phyloP scores from a whole-genome alignment of 1,140 invertebrate genomes.

The Drosophila insularis region DNA sequence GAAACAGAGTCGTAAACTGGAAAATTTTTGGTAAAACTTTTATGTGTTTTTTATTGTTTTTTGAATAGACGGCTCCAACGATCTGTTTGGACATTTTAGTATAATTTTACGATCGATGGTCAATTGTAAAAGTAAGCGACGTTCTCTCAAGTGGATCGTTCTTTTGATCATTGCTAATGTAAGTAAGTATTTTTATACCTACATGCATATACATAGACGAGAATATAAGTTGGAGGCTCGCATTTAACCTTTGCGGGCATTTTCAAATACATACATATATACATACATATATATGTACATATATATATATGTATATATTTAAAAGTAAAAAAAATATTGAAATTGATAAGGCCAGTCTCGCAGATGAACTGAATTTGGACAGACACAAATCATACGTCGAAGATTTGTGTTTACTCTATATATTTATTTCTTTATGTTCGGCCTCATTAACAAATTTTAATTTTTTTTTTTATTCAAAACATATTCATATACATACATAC shows the following conservation, averaged over 20 bases:
- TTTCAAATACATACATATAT: no score
- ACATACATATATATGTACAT: not conserved
- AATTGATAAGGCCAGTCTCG: conserved; percentile 49
- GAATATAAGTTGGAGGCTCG: conserved; percentile 23
- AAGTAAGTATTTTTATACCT: conserved; percentile 2
- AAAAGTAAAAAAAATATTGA: conserved; percentile 31
- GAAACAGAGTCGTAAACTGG: conserved; percentile 51
- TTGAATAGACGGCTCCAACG: conserved; percentile 74
- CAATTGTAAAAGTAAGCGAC: conserved; percentile 42
- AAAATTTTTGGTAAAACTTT: conserved; percentile 33
- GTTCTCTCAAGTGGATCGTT: conserved; percentile 53
- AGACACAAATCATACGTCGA: conserved; percentile 35
- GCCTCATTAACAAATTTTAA: conserved; percentile 56
- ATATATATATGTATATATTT: conserved; percentile 2
- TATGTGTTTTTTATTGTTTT: conserved; percentile 73
- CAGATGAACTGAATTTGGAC: conserved; percentile 29
- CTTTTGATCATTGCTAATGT: conserved; percentile 5
- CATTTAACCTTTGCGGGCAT: conserved; percentile 67
- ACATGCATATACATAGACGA: not conserved
- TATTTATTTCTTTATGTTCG: conserved; percentile 18
- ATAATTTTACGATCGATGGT: conserved; percentile 62
- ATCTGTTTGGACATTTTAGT: conserved; percentile 76
- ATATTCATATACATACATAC: not conserved
- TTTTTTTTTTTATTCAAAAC: conserved; percentile 38
- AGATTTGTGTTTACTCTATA: conserved; percentile 46